phyloP scores from a whole-genome alignment of 1,140 invertebrate species.

The Habropoda laboriosa region DNA sequence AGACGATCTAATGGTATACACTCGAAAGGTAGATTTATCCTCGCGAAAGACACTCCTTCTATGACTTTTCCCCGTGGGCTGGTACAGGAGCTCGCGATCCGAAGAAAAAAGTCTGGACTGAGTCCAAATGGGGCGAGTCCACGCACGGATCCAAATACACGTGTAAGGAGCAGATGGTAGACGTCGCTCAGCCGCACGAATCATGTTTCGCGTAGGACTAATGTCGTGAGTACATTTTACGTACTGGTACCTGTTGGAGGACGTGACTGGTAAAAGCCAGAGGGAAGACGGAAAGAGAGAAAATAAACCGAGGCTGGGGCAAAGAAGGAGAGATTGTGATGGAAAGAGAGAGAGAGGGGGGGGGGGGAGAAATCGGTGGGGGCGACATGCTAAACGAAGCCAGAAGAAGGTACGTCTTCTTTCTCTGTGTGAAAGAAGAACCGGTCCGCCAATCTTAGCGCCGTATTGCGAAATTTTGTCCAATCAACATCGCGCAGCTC shows the following conservation, averaged over 20 bases:
- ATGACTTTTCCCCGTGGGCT: not conserved
- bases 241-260: constrained; percentile 44
- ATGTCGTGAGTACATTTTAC: constrained; percentile 40
- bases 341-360: not conserved
- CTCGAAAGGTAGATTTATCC: constrained; percentile 1
- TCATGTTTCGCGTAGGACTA: constrained; percentile 35
- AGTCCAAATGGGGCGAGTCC: not conserved
- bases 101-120: not conserved
- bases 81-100: not conserved
- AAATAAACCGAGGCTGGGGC: not conserved
- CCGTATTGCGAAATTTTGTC: constrained; percentile 51
- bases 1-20: not conserved
- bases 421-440: constrained; percentile 44
- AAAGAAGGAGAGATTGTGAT: not conserved
- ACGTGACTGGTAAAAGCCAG: constrained; percentile 31
- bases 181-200: constrained; percentile 15
- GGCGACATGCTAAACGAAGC: not conserved
- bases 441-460: constrained; percentile 47
- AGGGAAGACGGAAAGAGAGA: not conserved
- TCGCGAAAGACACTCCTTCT: not conserved
- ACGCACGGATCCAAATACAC: constrained; percentile 3
- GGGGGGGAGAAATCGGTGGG: not conserved
- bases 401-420: constrained; percentile 7
- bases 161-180: not conserved
- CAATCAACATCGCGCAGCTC: constrained; percentile 33